Evolutionary conservation across 2,888 invertebrate species (phyloP).

Genomic region (Stenichneumon culpator): DNA sequence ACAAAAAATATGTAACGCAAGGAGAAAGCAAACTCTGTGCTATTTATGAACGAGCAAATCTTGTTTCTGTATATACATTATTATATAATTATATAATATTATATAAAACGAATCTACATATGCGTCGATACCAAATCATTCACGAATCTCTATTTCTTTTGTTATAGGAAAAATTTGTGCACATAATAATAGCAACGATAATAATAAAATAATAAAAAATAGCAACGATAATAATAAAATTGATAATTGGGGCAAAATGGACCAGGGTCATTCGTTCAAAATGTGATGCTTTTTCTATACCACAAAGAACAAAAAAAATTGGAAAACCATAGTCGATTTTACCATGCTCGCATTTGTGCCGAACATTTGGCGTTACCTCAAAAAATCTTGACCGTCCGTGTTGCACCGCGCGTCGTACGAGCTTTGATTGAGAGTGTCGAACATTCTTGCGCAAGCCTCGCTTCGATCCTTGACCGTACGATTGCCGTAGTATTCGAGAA

Average conservation of each 20-base stretch:
- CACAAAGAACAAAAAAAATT: too few species aligned
- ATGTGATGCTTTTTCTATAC: too few species aligned
- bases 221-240: not conserved
- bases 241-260: not conserved
- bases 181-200: not conserved
- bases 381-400: slow-evolving; percentile 91
- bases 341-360: not conserved
- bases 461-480: slow-evolving; percentile 89
- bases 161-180: too few species aligned
- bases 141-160: too few species aligned
- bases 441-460: slow-evolving; percentile 94
- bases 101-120: too few species aligned
- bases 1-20: too few species aligned
- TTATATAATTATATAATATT: too few species aligned
- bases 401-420: slow-evolving; percentile 95
- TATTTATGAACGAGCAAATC: too few species aligned
- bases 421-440: slow-evolving; percentile 92
- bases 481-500: slow-evolving; percentile 96
- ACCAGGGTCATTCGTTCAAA: too few species aligned
- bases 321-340: not conserved
- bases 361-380: slow-evolving; percentile 84
- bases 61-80: too few species aligned
- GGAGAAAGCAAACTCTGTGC: too few species aligned
- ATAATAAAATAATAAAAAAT: not conserved
- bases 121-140: too few species aligned